phyloP scores from a whole-genome alignment of 2,113 vertebrate species.

The Zosterops pallidus region DNA sequence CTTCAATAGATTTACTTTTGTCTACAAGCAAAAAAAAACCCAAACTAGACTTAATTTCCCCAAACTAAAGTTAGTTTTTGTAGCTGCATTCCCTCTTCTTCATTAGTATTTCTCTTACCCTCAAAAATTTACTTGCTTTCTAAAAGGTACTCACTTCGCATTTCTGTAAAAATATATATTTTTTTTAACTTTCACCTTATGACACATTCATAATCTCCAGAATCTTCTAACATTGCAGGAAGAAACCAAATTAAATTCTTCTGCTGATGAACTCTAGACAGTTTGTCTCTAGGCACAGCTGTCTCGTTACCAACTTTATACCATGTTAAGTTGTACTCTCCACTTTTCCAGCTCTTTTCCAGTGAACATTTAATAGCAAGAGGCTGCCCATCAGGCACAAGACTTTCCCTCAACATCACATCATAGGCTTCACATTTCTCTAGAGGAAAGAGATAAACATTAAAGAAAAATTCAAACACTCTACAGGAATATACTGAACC shows the following conservation, averaged over 20 bases:
- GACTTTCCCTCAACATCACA: conserved; percentile 8
- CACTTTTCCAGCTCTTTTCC: background rate
- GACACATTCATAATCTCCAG: conserved; percentile 79
- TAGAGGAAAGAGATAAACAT: conserved; percentile 27
- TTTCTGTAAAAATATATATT: background rate
- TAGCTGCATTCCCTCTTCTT: background rate
- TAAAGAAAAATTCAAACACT: background rate
- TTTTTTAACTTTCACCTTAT: conserved; percentile 76
- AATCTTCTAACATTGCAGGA: conserved; percentile 71
- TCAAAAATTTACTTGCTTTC: background rate
- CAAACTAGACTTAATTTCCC: background rate
- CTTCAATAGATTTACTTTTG: background rate
- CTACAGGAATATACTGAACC: background rate
- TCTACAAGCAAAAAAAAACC: background rate
- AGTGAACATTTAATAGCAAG: conserved; percentile 53
- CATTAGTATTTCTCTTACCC: background rate
- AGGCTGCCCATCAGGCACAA: conserved; percentile 51
- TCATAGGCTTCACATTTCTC: conserved; percentile 44
- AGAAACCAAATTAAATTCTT: conserved; percentile 81
- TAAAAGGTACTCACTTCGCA: background rate
- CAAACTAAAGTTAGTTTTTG: background rate
- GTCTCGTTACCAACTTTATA: conserved; percentile 68
- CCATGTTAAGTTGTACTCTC: conserved; percentile 78
- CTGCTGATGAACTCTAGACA: conserved; percentile 67
- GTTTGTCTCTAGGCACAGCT: conserved; percentile 52